Conservation (phyloP, 2,797 vertebrate species). For the Taeniopygia guttata region DNA sequence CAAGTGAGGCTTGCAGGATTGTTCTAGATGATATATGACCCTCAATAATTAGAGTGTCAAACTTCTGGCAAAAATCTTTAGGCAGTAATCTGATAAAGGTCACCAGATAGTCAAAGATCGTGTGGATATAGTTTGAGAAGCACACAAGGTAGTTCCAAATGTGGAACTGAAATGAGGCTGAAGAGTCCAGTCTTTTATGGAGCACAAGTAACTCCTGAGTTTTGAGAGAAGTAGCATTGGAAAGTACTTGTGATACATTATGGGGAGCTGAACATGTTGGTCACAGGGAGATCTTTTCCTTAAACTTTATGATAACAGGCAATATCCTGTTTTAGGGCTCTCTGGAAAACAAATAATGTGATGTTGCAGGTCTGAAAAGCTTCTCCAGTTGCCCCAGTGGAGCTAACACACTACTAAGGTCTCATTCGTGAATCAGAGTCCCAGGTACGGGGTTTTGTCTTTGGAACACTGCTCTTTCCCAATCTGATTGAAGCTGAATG, state of each 20-base stretch:
- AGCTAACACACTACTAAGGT: neutral
- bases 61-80: slow-evolving; percentile 50
- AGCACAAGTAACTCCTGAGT: neutral
- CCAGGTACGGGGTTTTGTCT: neutral
- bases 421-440: neutral
- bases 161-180: neutral
- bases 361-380: neutral
- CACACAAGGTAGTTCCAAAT: slow-evolving; percentile 10
- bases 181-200: neutral
- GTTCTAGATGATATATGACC: slow-evolving; percentile 39
- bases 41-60: slow-evolving; percentile 47
- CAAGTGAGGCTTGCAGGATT: slow-evolving; percentile 14
- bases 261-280: neutral
- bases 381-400: neutral
- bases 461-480: neutral
- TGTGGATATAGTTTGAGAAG: neutral
- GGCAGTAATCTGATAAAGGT: slow-evolving; percentile 61
- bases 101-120: slow-evolving; percentile 46
- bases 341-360: neutral
- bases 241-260: neutral
- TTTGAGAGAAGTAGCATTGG: neutral
- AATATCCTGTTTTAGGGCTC: neutral
- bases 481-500: neutral
- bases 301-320: neutral
- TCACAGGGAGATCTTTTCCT: neutral